Evolutionary conservation across 2,113 vertebrate genomes (phyloP), one percentile per base, ranked within the genome.

Genomic region (Atlantisia rogersi): DNA sequence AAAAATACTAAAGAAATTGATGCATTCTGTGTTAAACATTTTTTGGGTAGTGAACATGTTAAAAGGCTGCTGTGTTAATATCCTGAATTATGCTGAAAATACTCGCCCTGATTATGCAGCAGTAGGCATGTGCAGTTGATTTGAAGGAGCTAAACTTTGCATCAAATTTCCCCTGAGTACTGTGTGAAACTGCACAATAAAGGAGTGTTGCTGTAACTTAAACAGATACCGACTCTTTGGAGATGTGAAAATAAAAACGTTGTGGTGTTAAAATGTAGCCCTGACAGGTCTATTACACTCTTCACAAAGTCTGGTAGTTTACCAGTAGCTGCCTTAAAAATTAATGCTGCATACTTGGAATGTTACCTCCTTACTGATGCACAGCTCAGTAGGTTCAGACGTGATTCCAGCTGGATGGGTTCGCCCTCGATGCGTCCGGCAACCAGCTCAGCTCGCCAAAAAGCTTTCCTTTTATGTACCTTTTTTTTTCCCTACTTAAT

Each of bases 101-200:
- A 70, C 25, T 87, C 14, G 1, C 53, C 48, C 40, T 82, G 55
- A 92, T 92, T 90, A 84, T 53, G 63, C 59, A 79, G 78, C 12
- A 73, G 56, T 32, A 95, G 70, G 62, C 69, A 89, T 39, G 46
- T 79, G 53, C 35, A 91, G 63, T 29, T 82, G 84, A 79, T 79
- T 31, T 24, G 21, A 86, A 94, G 70, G 74, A 95, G 82, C 71
- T 75, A 82, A 88, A 80, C 65, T 89, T 91, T 90, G 78, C 74
- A 52, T 90, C 70, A 40, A 19, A 89, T 94, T 83, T 96, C 97
- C 94, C 86, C 65, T 63, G 88, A 44, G 94, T 69, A 40, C 62
- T 40, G 39, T 81, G 70, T 73, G 82, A 94, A 96, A 94, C 96
- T 67, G 50, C 79, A 90, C 65, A 93, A 37, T 94, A 95, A 82